Evolutionary conservation across 2,888 invertebrate species (phyloP).

Genomic region (Eledone cirrhosa): DNA sequence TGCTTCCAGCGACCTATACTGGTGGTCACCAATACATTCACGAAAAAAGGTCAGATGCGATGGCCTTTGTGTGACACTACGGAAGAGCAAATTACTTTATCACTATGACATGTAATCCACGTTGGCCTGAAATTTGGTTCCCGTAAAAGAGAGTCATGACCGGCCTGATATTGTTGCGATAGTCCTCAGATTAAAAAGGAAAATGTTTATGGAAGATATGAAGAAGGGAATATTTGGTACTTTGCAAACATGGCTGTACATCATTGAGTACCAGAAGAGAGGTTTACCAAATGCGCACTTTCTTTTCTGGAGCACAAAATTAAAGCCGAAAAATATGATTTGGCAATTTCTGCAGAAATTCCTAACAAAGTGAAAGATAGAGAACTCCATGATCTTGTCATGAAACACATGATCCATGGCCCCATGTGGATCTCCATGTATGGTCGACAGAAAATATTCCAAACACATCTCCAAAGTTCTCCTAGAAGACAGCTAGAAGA

Average conservation of each 20-base stretch:
- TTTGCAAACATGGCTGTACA: neutral
- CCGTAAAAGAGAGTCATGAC: neutral
- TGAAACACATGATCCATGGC: neutral
- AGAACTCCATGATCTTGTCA: neutral
- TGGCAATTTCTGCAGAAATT: too few species aligned
- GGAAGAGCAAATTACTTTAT: too few species aligned
- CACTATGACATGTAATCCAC: too few species aligned
- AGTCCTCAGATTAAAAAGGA: neutral
- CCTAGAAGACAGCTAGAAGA: neutral
- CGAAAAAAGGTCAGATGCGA: neutral
- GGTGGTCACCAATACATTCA: neutral
- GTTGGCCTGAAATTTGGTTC: neutral
- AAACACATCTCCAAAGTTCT: neutral
- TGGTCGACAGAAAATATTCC: too few species aligned
- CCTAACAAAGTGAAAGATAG: too few species aligned
- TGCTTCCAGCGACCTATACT: neutral
- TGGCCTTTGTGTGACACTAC: too few species aligned
- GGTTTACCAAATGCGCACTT: too few species aligned
- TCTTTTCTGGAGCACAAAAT: too few species aligned
- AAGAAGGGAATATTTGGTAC: conserved; percentile 1
- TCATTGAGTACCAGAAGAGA: neutral
- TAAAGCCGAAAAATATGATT: neutral
- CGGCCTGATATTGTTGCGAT: neutral
- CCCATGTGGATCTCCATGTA: neutral
- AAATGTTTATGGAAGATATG: neutral